Conservation (phyloP, 2,113 vertebrate genomes). For the Vimba vimba region DNA sequence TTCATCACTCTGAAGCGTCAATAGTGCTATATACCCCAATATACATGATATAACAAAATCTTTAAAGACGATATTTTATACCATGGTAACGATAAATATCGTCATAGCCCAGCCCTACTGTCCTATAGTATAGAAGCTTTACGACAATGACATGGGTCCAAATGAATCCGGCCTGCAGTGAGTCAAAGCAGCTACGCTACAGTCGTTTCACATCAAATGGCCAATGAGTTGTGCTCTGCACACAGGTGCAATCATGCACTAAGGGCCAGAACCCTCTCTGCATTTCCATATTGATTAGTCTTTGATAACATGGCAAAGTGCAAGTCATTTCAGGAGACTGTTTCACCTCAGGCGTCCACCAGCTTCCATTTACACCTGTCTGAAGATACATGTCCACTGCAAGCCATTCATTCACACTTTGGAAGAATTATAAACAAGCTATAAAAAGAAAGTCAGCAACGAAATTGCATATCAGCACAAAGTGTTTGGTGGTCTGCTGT, state of each 20-base stretch:
- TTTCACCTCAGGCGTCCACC: conserved; percentile 1
- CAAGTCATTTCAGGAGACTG: conserved; percentile 59
- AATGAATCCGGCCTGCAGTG: conserved; percentile 8
- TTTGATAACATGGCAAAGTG: conserved; percentile 60
- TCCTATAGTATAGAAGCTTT: too few species aligned
- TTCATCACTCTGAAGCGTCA: too few species aligned
- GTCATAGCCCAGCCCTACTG: too few species aligned
- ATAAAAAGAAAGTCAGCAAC: conserved; percentile 53
- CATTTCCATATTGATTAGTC: conserved; percentile 69
- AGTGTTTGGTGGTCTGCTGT: conserved; percentile 53
- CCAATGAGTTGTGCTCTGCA: conserved; percentile 56
- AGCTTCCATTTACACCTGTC: conserved; percentile 42
- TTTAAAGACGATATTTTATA: too few species aligned
- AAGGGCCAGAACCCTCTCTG: conserved; percentile 61
- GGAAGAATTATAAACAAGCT: conserved; percentile 63
- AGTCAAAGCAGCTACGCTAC: conserved; percentile 69
- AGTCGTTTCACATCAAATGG: conserved; percentile 68
- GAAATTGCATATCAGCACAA: conserved; percentile 60
- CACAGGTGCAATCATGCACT: conserved; percentile 60
- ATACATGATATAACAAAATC: too few species aligned
- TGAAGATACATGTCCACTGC: conserved; percentile 46
- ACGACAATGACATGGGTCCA: neutral
- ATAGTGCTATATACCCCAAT: too few species aligned
- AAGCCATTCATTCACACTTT: conserved; percentile 56
- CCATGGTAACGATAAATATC: too few species aligned